Evolutionary conservation across 2,888 invertebrate genomes (phyloP), one percentile per base, ranked within the genome.

Genomic region (Drosophila pullipes): DNA sequence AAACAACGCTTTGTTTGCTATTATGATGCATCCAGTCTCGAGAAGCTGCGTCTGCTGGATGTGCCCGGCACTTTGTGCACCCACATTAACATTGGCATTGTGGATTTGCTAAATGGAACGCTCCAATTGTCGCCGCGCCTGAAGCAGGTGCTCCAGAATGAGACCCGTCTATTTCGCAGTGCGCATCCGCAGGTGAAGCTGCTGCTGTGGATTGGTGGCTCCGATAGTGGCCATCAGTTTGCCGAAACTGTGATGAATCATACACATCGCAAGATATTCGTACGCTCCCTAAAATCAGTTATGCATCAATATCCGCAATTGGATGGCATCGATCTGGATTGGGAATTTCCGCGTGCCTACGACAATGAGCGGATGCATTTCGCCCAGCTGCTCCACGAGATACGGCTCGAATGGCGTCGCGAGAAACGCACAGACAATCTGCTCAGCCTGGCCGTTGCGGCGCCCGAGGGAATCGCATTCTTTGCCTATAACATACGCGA

Each of bases 81-180:
- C 1, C 98, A 98, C 93, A 95, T 98, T 72, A 97, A 97, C 92
- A 94, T 97, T 67, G 97, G 96, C 52, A 96, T 97, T 94, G 96
- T 96, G 30, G 92, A 92, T 69, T 94, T 98, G 49, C 91, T 92
- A 6, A 95, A 97, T 85, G 95, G 95, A 78, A 93, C 94, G 11
- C 93, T 97, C 37, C 82, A 93, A 62, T 93, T 97, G 33, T 94
- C 94, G 16, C 91, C 94, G 6, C 78, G 91, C 0, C 93, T 95
- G 63, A 87, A 89, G 13, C 69, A 85, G 1, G 77, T 90, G n/a
- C 79, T 93, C 9, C 74, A 89, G 13, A 69, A 91, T 41, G 92
- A 93, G 50, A 86, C 90, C 6, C 77, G 78, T 2, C 54, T 54
- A 0, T 87, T 97, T 41, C 97, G 96, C 83, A 91, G 92, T 18